phyloP scores from a whole-genome alignment of 2,888 invertebrate genomes.

The Microctonus hyperodae region DNA sequence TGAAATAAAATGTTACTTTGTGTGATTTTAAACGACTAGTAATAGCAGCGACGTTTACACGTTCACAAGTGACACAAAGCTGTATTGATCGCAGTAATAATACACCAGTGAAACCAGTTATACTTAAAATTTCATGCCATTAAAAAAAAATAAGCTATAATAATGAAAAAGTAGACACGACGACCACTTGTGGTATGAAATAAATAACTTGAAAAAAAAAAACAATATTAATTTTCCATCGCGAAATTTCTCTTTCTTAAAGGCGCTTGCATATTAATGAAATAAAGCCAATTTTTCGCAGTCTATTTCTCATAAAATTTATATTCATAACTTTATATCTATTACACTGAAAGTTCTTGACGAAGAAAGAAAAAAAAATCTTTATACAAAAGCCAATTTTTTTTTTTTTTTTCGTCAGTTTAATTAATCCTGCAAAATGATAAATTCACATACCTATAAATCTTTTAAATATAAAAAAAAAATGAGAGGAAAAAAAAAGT shows the following conservation, averaged over 20 bases:
- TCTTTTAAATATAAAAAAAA: constrained; percentile 15
- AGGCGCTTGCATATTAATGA: constrained; percentile 14
- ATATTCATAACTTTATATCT: not conserved
- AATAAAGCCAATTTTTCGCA: not conserved
- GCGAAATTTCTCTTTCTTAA: not conserved
- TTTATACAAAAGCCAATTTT: not conserved
- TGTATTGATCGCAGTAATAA: not conserved
- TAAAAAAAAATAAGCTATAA: not conserved
- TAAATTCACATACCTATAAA: too few relatives aligned
- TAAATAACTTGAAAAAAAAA: not conserved
- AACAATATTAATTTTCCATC: constrained; percentile 2
- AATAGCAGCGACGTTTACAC: not conserved
- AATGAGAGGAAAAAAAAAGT: not conserved
- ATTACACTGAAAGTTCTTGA: not conserved
- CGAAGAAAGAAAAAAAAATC: not conserved
- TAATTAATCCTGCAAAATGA: too few relatives aligned
- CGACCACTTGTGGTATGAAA: too few relatives aligned
- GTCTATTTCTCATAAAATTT: not conserved
- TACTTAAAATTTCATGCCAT: not conserved
- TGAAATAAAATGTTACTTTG: not conserved
- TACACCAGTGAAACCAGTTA: not conserved
- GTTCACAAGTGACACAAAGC: not conserved
- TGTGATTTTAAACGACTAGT: not conserved
- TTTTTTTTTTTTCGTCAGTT: too few relatives aligned
- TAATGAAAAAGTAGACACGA: not conserved